A percentile compares a stretch with the other conserved stretches of the same genome.
Conservation (phyloP, 92 coral and sea anemone species). For the Epizoanthus rinbou region DNA sequence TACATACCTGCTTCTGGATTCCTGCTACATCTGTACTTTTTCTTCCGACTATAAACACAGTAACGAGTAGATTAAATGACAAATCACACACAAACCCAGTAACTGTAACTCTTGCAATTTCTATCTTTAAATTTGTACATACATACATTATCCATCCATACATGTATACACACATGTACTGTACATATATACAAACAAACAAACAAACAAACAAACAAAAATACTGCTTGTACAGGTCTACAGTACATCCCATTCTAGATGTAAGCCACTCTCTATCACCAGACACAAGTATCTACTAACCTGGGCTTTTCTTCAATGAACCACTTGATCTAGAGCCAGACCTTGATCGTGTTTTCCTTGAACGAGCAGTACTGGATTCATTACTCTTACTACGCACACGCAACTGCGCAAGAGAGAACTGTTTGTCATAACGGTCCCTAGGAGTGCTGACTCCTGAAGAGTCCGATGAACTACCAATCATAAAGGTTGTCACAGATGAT, state of each 20-base stretch:
- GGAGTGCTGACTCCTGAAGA: slow-evolving; percentile 84
- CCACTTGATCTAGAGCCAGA: slow-evolving; percentile 56
- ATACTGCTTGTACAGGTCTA: too few relatives aligned
- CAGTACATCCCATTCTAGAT: neutral
- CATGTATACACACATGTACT: too few relatives aligned
- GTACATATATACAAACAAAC: too few relatives aligned
- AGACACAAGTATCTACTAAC: neutral
- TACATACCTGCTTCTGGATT: slow-evolving; percentile 52
- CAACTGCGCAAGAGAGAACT: neutral
- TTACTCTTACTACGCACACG: slow-evolving; percentile 24
- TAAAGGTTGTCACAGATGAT: slow-evolving; percentile 84
- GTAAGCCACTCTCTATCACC: neutral
- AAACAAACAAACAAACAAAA: too few relatives aligned
- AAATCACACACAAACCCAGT: too few relatives aligned
- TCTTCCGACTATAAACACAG: slow-evolving; percentile 18
- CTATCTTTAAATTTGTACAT: too few relatives aligned
- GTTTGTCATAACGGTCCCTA: slow-evolving; percentile 34
- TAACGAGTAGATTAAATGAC: too few relatives aligned
- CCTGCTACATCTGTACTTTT: slow-evolving; percentile 33
- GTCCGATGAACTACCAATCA: slow-evolving; percentile 80
- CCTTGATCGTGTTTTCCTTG: slow-evolving; percentile 46
- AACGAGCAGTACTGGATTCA: slow-evolving; percentile 13
- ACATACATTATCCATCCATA: too few relatives aligned
- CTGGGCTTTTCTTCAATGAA: slow-evolving; percentile 28
- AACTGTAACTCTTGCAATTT: too few relatives aligned